phyloP scores from a whole-genome alignment of 2,888 invertebrate genomes.

The Mesodorylaimus sp. region DNA sequence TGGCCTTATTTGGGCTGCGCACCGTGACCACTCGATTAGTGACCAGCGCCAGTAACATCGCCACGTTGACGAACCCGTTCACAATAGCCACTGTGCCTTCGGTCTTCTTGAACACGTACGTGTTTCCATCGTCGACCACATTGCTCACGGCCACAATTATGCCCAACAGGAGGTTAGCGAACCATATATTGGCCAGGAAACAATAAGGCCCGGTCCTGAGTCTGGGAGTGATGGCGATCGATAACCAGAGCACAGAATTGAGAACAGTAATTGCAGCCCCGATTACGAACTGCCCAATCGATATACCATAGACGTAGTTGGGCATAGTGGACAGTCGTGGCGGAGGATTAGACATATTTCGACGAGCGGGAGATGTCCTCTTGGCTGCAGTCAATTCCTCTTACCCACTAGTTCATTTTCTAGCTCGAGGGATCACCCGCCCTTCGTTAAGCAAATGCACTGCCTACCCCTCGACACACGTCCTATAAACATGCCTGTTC shows the following conservation, averaged over 20 bases:
- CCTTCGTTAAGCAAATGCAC: too few relatives aligned
- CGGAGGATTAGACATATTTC: too few relatives aligned
- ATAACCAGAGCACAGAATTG: neutral
- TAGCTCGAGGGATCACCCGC: too few relatives aligned
- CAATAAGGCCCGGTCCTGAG: neutral
- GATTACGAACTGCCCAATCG: neutral
- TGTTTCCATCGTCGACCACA: neutral
- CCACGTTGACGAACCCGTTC: slow-evolving; percentile 3
- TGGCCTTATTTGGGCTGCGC: neutral
- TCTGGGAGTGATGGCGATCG: neutral
- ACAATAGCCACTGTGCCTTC: slow-evolving; percentile 3
- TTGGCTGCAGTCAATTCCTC: too few relatives aligned
- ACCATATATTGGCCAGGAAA: slow-evolving; percentile 6
- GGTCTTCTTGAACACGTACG: neutral
- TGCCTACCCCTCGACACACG: too few relatives aligned
- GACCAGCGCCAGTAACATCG: slow-evolving; percentile 3
- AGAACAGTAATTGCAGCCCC: neutral
- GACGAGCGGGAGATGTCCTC: too few relatives aligned
- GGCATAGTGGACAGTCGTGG: neutral
- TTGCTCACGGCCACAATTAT: neutral
- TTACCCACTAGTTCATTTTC: too few relatives aligned
- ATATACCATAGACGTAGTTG: neutral
- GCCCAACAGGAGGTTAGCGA: slow-evolving; percentile 2
- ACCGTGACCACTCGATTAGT: neutral
- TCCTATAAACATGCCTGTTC: too few relatives aligned